phyloP scores from a whole-genome alignment of 2,888 invertebrate species.

The Thelaira solivaga region DNA sequence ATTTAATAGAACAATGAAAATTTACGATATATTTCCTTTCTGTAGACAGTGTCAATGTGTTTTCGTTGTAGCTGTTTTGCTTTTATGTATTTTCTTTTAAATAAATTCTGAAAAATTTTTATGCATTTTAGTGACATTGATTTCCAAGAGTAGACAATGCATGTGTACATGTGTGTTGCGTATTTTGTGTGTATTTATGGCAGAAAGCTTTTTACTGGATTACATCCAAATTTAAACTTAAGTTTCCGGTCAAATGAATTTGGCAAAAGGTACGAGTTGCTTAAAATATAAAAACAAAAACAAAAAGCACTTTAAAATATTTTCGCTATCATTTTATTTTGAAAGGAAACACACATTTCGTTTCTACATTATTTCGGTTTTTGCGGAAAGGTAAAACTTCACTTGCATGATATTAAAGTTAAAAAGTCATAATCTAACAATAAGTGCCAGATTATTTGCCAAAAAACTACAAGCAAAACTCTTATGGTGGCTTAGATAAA shows the following conservation, averaged over 20 bases:
- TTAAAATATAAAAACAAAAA: conserved; percentile 4
- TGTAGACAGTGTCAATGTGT: conserved; percentile 59
- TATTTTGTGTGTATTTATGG: conserved; percentile 51
- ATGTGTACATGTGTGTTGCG: not conserved
- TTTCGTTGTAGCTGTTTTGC: not conserved
- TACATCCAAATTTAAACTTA: conserved; percentile 74
- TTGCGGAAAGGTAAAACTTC: conserved; percentile 47
- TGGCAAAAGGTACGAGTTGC: conserved; percentile 71
- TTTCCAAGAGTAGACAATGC: conserved; percentile 61
- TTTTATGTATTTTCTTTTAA: conserved; percentile 6
- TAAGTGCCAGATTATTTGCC: conserved; percentile 57
- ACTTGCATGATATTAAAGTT: conserved; percentile 1
- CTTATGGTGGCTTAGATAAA: conserved; percentile 59
- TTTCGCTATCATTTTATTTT: conserved; percentile 53
- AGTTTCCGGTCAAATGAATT: conserved; percentile 77
- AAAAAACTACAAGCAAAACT: conserved; percentile 49
- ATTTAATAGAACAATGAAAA: conserved; percentile 60
- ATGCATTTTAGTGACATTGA: conserved; percentile 66
- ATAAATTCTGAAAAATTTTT: conserved; percentile 47
- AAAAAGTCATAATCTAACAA: conserved; percentile 50
- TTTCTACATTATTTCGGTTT: conserved; percentile 5
- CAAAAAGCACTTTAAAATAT: conserved; percentile 61
- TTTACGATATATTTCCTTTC: conserved; percentile 52
- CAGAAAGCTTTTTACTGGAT: conserved; percentile 74
- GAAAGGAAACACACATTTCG: conserved; percentile 9